Conservation (phyloP, 2,888 invertebrate genomes). For the Polymixis flavicincta region DNA sequence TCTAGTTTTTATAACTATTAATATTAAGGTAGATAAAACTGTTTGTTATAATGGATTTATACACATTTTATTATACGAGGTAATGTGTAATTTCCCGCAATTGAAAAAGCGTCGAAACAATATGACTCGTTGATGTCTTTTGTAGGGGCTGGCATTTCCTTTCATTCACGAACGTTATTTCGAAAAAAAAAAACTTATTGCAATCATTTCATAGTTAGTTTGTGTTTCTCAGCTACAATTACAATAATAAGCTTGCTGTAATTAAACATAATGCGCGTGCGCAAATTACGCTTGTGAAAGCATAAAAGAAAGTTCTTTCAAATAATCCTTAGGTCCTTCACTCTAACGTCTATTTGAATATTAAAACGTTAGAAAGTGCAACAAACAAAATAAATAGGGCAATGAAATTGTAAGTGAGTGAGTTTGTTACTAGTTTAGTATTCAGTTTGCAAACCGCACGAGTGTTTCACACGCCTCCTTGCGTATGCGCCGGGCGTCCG, state of each 20-base stretch:
- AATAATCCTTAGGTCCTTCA: conserved; percentile 48
- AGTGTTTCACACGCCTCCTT: conserved; percentile 84
- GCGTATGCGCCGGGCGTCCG: conserved; percentile 79
- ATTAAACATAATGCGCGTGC: conserved; percentile 32
- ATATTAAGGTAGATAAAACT: conserved; percentile 3
- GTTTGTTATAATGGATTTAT: conserved; percentile 5
- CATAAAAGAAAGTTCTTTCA: conserved; percentile 56
- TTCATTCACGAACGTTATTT: conserved; percentile 4
- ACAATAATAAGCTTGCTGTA: conserved; percentile 20
- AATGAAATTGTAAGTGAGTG: conserved; percentile 85
- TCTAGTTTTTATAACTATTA: conserved; percentile 15
- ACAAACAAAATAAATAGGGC: conserved; percentile 77
- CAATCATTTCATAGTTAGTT: neutral
- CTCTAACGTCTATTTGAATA: conserved; percentile 55
- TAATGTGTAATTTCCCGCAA: conserved; percentile 21
- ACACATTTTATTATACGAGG: conserved; percentile 8
- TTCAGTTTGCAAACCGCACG: conserved; percentile 84
- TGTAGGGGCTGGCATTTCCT: conserved; percentile 49
- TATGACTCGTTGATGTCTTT: conserved; percentile 74
- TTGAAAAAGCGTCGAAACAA: neutral
- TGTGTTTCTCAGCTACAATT: neutral
- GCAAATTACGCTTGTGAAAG: conserved; percentile 35
- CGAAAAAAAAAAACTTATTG: neutral
- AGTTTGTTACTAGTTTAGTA: conserved; percentile 74
- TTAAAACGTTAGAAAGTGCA: conserved; percentile 65